Percentiles rank a stretch among this genome's conserved stretches.
These are phyloP conservation scores for Vesta saturnalis DNA, from an alignment of 2,888 invertebrate species.

Conservation along the genomic window DNA sequence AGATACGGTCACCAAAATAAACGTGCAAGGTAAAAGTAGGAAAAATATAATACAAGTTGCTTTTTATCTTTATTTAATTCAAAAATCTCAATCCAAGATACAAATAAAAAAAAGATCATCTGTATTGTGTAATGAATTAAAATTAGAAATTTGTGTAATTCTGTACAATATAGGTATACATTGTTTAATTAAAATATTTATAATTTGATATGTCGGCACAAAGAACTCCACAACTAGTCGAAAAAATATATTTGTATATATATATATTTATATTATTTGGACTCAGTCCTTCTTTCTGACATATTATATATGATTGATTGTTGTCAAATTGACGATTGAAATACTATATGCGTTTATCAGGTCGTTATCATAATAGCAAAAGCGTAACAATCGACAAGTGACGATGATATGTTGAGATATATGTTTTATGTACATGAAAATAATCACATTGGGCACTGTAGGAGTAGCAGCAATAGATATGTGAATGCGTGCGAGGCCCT, in stretches of 20 bases:
- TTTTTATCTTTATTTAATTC: constrained; percentile 52
- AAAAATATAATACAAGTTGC: neutral
- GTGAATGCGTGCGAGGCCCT: constrained; percentile 54
- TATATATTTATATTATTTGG: constrained; percentile 48
- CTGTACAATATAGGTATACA: constrained; percentile 42
- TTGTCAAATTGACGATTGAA: constrained; percentile 41
- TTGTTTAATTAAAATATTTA: constrained; percentile 25
- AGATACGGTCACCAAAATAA: no score
- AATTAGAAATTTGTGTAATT: constrained; percentile 58
- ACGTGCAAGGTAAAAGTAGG: neutral
- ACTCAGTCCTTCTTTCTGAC: constrained; percentile 43
- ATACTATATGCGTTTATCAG: constrained; percentile 54
- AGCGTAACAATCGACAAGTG: constrained; percentile 46
- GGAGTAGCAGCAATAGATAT: constrained; percentile 22
- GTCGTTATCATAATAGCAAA: constrained; percentile 57
- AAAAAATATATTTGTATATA: constrained; percentile 61
- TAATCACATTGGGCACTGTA: constrained; percentile 53
- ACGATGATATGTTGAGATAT: constrained; percentile 52
- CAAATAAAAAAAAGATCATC: constrained; percentile 50
- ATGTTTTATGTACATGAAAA: constrained; percentile 45
- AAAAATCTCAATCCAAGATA: constrained; percentile 59
- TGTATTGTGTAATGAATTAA: constrained; percentile 49
- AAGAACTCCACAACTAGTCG: constrained; percentile 57
- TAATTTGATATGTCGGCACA: constrained; percentile 54
- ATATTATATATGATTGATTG: constrained; percentile 24